phyloP scores from a whole-genome alignment of 2,113 vertebrate species.

The Bombycilla garrulus region DNA sequence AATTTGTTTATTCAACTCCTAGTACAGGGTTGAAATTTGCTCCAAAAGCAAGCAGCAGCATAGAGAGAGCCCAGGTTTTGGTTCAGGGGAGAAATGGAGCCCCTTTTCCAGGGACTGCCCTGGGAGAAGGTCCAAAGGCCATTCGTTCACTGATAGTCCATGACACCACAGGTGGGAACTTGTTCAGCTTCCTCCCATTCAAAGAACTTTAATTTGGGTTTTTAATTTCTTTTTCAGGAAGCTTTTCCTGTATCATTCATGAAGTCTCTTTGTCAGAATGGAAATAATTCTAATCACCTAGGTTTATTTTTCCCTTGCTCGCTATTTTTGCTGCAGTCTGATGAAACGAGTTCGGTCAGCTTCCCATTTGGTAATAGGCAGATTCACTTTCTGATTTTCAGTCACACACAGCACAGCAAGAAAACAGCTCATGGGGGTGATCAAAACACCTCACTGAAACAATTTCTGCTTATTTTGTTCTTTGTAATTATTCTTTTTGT shows the following conservation, averaged over 20 bases:
- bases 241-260: not conserved
- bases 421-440: constrained; percentile 20
- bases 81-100: not conserved
- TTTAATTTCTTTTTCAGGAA: not conserved
- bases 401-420: constrained; percentile 17
- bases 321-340: not conserved
- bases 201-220: not conserved
- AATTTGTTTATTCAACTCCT: constrained; percentile 42
- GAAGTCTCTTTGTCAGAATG: not conserved
- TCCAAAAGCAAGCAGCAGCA: not conserved
- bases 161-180: not conserved
- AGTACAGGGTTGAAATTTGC: not conserved
- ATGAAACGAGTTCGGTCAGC: constrained; percentile 17
- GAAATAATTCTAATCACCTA: constrained; percentile 32
- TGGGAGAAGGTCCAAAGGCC: not conserved
- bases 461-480: constrained; percentile 42
- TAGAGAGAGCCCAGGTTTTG: not conserved
- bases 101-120: not conserved
- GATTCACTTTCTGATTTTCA: constrained; percentile 53
- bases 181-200: not conserved
- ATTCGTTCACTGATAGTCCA: accelerated
- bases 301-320: constrained; percentile 8
- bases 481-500: constrained; percentile 16
- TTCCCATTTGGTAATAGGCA: constrained; percentile 12
- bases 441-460: constrained; percentile 58